A percentile compares a stretch with the other conserved stretches of the same genome.
Conservation (phyloP, 1,140 invertebrate species). For the Temnothorax nylanderi region DNA sequence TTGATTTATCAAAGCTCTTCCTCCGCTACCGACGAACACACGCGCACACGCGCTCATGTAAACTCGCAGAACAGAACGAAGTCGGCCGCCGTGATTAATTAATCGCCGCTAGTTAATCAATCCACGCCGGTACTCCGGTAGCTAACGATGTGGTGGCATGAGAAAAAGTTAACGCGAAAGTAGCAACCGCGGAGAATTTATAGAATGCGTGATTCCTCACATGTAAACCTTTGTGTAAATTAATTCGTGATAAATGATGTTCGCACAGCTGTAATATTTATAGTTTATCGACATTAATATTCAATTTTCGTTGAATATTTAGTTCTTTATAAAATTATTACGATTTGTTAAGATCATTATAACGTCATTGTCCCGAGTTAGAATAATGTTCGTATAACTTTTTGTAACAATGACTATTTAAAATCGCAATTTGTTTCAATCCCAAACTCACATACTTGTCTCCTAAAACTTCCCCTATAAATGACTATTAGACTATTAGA, state of each 20-base stretch:
- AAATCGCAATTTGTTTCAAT: neutral
- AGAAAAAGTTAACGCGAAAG: conserved; percentile 10
- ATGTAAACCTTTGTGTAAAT: neutral
- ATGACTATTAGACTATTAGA: neutral
- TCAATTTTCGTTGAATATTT: neutral
- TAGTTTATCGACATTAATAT: neutral
- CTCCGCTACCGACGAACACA: neutral
- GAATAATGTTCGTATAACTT: neutral
- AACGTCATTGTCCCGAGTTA: neutral
- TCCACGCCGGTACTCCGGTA: neutral
- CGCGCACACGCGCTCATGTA: too few relatives aligned
- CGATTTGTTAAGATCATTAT: neutral
- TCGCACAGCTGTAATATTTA: neutral
- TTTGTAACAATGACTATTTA: neutral
- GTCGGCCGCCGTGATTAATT: conserved; percentile 33
- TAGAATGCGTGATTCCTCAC: neutral
- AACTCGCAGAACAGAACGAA: neutral
- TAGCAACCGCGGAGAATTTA: neutral
- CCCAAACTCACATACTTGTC: neutral
- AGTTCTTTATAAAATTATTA: neutral
- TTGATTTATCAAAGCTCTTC: conserved; percentile 48
- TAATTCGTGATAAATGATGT: conserved; percentile 1
- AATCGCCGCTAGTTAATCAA: conserved; percentile 30
- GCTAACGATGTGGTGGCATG: neutral
- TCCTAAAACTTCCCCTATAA: neutral